Evolutionary conservation across 92 coral and sea anemone genomes (phyloP).

Genomic region (Parazoanthus atlanticus): DNA sequence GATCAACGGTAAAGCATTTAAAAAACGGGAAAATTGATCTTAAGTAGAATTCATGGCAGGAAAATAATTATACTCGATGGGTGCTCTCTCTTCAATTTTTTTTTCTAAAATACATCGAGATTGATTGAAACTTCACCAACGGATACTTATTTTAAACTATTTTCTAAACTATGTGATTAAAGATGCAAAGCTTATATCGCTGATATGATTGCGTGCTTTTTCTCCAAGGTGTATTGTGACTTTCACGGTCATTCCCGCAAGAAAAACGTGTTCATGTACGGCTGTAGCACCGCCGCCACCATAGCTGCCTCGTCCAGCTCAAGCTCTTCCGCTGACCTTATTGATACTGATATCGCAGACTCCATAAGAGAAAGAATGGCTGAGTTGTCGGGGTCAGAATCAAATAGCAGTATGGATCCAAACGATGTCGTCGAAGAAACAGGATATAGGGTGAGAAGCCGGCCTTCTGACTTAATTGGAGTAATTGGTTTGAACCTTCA

Average conservation of each 20-base stretch:
- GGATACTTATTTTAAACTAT: neutral
- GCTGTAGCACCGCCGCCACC: slow-evolving; percentile 86
- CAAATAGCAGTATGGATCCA: slow-evolving; percentile 85
- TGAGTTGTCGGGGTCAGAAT: slow-evolving; percentile 75
- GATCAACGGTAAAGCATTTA: too few relatives aligned
- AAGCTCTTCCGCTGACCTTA: slow-evolving; percentile 75
- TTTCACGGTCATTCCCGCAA: slow-evolving; percentile 97
- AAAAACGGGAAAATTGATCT: too few relatives aligned
- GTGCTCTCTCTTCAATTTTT: too few relatives aligned
- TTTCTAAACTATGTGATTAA: neutral
- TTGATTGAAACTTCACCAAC: neutral
- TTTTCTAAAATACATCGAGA: too few relatives aligned
- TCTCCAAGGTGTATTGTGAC: slow-evolving; percentile 89
- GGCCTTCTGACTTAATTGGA: neutral
- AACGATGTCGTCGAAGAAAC: slow-evolving; percentile 76
- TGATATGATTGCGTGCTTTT: neutral
- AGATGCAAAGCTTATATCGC: neutral
- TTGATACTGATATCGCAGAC: slow-evolving; percentile 70
- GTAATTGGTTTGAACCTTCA: too few relatives aligned
- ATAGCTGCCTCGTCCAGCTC: slow-evolving; percentile 74
- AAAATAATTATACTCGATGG: too few relatives aligned
- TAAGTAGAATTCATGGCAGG: too few relatives aligned
- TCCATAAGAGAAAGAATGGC: slow-evolving; percentile 70
- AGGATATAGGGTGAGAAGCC: slow-evolving; percentile 71
- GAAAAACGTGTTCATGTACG: slow-evolving; percentile 97